Evolutionary conservation across 2,113 vertebrate species (phyloP), one percentile per base, ranked within the genome.

Genomic region (Polypterus bichir): DNA sequence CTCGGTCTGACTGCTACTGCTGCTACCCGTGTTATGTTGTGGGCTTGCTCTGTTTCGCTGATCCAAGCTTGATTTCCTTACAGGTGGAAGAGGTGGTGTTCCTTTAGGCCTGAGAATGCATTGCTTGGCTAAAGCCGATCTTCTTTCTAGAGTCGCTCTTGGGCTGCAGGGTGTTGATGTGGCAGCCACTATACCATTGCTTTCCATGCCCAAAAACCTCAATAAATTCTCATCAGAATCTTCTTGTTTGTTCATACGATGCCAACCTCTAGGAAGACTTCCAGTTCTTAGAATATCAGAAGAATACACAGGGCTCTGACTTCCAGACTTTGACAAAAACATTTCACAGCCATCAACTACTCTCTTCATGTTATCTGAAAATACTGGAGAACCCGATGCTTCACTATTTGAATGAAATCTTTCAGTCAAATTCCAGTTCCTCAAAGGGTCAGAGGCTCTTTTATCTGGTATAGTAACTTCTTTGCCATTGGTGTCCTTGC

Each of bases 21-120:
- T 70, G 62, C 70, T 81, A 69, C 77, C 64, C 51, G 80, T 57
- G 0, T 80, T 82, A 67, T 93, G 89, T 59, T 93, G 92, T 3
- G 90, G 92, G 55, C 93, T 93, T 57, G 93, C 96, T 74, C 94
- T 83, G 75, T 98, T 99, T 63, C 88, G 91, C 78, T 96, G 92
- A 65, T 99, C 96, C 59, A 99, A 75, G 76, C 96, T 99, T 48
- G 96, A 99, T 73, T 97, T 99, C 5, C 96, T 85, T 47, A 99
- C 79, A 0, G 96, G 96, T 6, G 96, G 96, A 54, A 96, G 69
- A 1, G 96, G 96, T 5, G 96, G 96, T 0, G 83, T 91, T 5
- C 91, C 94, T 77, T 93, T 97, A 65, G 89, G 92, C 57, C 92
- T 88, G 54, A 93, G 87, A 65, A 93, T 79, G n/a, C 89, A 81